These are phyloP conservation scores for Misgurnus anguillicaudatus DNA, from an alignment of 2,113 vertebrate species.

Conservation along the genomic window DNA sequence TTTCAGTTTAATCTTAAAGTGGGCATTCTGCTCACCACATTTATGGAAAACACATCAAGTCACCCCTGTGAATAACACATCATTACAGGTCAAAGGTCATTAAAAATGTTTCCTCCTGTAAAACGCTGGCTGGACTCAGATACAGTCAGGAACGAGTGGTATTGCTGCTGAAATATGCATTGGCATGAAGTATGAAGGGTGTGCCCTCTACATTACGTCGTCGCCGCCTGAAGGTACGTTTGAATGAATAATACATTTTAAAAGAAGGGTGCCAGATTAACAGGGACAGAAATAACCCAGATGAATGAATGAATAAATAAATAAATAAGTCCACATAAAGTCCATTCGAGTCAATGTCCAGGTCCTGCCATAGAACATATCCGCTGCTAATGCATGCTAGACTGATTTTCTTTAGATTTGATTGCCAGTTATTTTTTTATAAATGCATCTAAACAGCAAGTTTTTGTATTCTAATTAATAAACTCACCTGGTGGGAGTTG, in stretches of 20 bases:
- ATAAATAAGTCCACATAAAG: neutral
- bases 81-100: constrained; percentile 12
- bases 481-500: neutral
- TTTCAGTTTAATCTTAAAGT: neutral
- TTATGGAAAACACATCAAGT: neutral
- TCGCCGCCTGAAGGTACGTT: constrained; percentile 41
- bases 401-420: too few relatives aligned
- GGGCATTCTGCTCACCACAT: neutral
- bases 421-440: too few relatives aligned
- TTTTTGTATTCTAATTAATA: neutral
- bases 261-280: constrained; percentile 22
- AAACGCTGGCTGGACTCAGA: constrained; percentile 6
- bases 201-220: constrained; percentile 35
- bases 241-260: constrained; percentile 55
- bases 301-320: constrained; percentile 26
- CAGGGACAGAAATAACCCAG: constrained; percentile 28
- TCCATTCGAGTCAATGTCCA: constrained; percentile 25
- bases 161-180: constrained; percentile 58
- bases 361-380: neutral
- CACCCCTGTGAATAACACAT: neutral
- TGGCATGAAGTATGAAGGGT: constrained; percentile 36
- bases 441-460: neutral
- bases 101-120: neutral
- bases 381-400: neutral
- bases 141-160: neutral